Percentiles rank a stretch among this genome's conserved stretches.
These are phyloP conservation scores for Pandemis cinnamomeana DNA, from an alignment of 2,888 invertebrate species.

Conservation along the genomic window DNA sequence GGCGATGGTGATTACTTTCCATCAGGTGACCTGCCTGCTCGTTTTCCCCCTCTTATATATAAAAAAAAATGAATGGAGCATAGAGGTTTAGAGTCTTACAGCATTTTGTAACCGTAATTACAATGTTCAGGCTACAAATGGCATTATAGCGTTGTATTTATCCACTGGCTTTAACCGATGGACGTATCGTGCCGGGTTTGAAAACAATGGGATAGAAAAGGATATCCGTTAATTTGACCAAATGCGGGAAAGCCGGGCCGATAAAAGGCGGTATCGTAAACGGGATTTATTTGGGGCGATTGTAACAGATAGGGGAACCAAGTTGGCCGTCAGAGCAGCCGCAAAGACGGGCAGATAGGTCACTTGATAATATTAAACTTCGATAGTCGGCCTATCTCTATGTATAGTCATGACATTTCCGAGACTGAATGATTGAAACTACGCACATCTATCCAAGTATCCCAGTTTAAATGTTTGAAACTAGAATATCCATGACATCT, in stretches of 20 bases:
- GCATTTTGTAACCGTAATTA: too few species aligned
- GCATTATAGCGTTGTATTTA: background rate
- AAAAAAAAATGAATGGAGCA: too few species aligned
- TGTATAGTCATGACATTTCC: too few species aligned
- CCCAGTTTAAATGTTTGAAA: too few species aligned
- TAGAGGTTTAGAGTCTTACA: too few species aligned
- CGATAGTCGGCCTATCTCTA: background rate
- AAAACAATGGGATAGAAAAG: conserved; percentile 2
- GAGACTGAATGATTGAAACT: too few species aligned
- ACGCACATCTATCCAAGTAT: too few species aligned
- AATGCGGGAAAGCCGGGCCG: conserved; percentile 2
- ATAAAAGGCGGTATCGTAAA: conserved; percentile 26
- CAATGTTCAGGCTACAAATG: background rate
- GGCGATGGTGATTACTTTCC: too few species aligned
- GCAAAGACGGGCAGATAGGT: background rate
- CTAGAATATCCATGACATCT: too few species aligned
- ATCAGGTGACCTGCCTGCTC: too few species aligned
- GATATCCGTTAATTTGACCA: background rate
- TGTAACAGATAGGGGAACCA: conserved; percentile 24
- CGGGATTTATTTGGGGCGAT: conserved; percentile 19
- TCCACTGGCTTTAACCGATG: background rate
- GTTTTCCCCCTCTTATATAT: too few species aligned
- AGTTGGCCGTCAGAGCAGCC: conserved; percentile 5
- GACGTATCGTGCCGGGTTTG: background rate
- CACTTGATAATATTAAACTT: background rate